phyloP scores from a whole-genome alignment of 1,140 invertebrate genomes.

The Brachionus plicatilis region DNA sequence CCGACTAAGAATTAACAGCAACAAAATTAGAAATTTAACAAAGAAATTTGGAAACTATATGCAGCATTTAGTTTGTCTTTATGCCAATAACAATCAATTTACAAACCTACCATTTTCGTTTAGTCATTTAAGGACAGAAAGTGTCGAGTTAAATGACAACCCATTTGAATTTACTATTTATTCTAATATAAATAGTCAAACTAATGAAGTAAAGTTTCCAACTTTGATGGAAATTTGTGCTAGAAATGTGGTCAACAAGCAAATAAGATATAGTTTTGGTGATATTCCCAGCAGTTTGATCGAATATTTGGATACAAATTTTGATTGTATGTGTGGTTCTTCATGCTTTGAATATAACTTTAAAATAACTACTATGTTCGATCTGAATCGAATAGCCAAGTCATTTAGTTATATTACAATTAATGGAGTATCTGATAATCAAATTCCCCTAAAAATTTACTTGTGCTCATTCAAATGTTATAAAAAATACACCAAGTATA shows the following conservation, averaged over 20 bases:
- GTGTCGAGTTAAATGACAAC: slow-evolving; percentile 22
- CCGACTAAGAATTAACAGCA: not conserved
- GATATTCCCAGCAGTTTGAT: not conserved
- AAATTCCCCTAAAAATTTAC: not conserved
- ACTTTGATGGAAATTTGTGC: not conserved
- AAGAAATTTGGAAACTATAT: not conserved
- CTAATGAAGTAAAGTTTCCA: not conserved
- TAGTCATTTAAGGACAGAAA: not conserved
- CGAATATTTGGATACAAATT: not conserved
- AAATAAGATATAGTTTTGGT: not conserved
- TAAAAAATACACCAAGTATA: slow-evolving; percentile 1
- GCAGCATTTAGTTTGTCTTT: not conserved
- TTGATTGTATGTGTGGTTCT: slow-evolving; percentile 22
- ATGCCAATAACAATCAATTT: slow-evolving; percentile 26
- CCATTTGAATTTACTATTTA: slow-evolving; percentile 1
- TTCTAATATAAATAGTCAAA: not conserved
- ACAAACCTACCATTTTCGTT: not conserved
- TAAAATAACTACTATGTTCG: not conserved
- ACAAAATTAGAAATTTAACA: not conserved
- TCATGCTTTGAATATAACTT: slow-evolving; percentile 37
- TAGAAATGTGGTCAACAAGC: not conserved
- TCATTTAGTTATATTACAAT: slow-evolving; percentile 34
- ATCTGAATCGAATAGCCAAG: slow-evolving; percentile 36
- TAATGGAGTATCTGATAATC: slow-evolving; percentile 24
- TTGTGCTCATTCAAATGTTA: slow-evolving; percentile 34